Evolutionary conservation across 2,113 vertebrate genomes (phyloP), one percentile per base, ranked within the genome.

Genomic region (Entosphenus tridentatus): DNA sequence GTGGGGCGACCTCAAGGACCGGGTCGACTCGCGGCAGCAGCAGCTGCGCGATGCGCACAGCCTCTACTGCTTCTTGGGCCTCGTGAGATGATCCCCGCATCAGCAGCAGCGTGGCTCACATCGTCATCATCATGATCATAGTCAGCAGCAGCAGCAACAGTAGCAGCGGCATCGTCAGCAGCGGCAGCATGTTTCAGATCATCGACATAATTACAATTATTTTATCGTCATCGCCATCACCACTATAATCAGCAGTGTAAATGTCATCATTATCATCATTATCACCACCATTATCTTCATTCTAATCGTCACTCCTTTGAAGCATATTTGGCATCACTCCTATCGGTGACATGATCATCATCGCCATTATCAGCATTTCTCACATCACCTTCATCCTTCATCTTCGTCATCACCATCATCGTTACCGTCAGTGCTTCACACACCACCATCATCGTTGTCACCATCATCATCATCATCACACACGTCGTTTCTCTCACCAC

Each of bases 1-100:
- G 62, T 89, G 87, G 88, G 85, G 83, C 72, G 76, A 72, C 67
- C 80, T 89, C 10, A 80, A 78, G 12, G 72, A 72, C 13, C 73
- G 72, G 55, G 69, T 82, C 8, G 80, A 83, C 11, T 73, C 75
- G 69, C 80, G 79, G 71, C 79, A 81, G 70, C 76, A 75, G n/a
- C 78, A 79, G 71, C 79, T 92, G 12, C 79, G 81, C 55, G 70
- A 67, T 7, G 74, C 81, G 0, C 70, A 76, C 70, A 79, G 78
- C 68, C 78, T 80, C 68, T 78, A 84, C 67, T 69, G 69, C 54
- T 92, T 95, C 73, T 80, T 83, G 3, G 74, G 82, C 55, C 77
- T 70, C 3, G 88, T 89, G 78, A 81, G 81, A 3, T 8, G 54
- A 21, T 10, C 14, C 39, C 39, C 39, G 39, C 39, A 39, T 39